These are phyloP conservation scores for Sesamia nonagrioides DNA, from an alignment of 1,140 invertebrate species.

Conservation along the genomic window DNA sequence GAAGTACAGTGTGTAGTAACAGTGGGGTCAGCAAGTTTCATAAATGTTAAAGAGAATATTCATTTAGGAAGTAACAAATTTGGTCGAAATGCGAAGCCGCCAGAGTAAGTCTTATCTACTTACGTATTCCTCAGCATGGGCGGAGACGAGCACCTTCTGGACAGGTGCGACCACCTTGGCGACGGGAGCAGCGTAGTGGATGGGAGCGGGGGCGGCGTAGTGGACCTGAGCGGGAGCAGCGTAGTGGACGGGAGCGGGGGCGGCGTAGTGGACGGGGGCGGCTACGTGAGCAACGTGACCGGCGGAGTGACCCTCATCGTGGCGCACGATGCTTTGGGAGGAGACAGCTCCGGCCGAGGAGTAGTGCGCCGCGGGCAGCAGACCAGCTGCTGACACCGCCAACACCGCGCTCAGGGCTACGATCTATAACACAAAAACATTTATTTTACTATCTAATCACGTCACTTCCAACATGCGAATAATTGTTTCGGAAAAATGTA, in stretches of 20 bases:
- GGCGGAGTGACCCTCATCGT: constrained; percentile 68
- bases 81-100: no score
- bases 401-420: constrained; percentile 70
- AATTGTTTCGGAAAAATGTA: not conserved
- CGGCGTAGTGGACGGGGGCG: constrained; percentile 57
- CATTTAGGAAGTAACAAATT: no score
- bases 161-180: constrained; percentile 57
- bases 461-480: not conserved
- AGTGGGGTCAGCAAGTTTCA: not conserved
- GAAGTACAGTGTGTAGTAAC: no score
- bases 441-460: constrained; percentile 48
- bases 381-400: constrained; percentile 71
- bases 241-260: constrained; percentile 37
- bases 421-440: constrained; percentile 59
- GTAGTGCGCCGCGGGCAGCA: constrained; percentile 71
- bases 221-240: constrained; percentile 29
- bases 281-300: constrained; percentile 60
- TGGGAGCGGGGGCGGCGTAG: constrained; percentile 56
- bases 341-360: constrained; percentile 72
- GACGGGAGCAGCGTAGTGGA: constrained; percentile 62
- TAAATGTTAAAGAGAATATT: no score
- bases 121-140: constrained; percentile 63
- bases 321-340: constrained; percentile 77
- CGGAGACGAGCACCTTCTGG: constrained; percentile 58
- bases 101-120: constrained; percentile 34